These are phyloP conservation scores for Drosophila setosimentum DNA, from an alignment of 2,888 invertebrate genomes.

Conservation along the genomic window DNA sequence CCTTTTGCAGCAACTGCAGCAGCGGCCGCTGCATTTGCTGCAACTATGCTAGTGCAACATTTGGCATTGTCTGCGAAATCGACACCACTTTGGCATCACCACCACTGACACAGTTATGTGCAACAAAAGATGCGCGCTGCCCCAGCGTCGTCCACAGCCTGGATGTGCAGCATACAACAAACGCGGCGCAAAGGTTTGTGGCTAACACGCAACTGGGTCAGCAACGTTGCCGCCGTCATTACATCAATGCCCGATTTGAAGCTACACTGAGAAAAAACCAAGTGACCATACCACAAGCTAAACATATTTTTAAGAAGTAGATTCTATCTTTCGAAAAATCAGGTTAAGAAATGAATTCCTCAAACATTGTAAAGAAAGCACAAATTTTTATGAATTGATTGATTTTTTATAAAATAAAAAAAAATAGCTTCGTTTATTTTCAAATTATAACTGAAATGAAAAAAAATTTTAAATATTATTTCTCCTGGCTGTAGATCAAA, in stretches of 20 bases:
- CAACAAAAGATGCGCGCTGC: conserved; percentile 59
- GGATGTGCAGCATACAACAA: conserved; percentile 25
- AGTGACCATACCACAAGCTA: neutral
- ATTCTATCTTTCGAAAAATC: neutral
- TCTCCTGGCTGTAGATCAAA: fast-evolving
- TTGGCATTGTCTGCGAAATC: conserved; percentile 55
- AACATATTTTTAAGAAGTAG: neutral
- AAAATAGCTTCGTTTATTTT: neutral
- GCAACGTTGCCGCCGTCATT: conserved; percentile 41
- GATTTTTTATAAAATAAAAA: neutral
- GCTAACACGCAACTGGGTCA: conserved; percentile 69
- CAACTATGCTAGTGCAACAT: conserved; percentile 37
- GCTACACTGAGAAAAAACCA: neutral
- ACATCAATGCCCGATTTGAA: conserved; percentile 51
- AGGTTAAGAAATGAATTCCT: neutral
- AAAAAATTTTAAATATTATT: neutral
- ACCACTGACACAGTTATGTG: conserved; percentile 60
- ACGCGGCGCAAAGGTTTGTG: conserved; percentile 58
- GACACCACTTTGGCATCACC: conserved; percentile 40
- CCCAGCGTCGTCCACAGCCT: conserved; percentile 36
- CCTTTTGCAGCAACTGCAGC: conserved; percentile 43
- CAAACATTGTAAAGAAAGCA: neutral
- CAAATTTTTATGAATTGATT: neutral
- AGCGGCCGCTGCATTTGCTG: conserved; percentile 21
- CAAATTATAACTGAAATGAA: neutral